phyloP scores from a whole-genome alignment of 2,888 invertebrate genomes.

The Eupithecia dodoneata region DNA sequence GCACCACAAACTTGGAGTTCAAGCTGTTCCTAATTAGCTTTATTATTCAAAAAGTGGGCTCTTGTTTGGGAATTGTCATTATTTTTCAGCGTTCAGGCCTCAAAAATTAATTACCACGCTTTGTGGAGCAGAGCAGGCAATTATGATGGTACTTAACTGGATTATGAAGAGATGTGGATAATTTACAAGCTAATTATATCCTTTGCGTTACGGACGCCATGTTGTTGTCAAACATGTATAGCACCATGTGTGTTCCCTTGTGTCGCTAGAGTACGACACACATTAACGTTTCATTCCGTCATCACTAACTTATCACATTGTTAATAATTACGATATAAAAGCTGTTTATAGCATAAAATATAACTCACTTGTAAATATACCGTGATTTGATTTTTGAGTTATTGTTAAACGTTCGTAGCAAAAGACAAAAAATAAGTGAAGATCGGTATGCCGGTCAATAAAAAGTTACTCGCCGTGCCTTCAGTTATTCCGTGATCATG shows the following conservation, averaged over 20 bases:
- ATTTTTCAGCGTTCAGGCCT: slow-evolving; percentile 42
- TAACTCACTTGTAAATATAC: too few relatives aligned
- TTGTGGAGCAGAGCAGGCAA: slow-evolving; percentile 8
- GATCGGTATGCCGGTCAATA: too few relatives aligned
- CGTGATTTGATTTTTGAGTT: too few relatives aligned
- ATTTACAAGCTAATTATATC: slow-evolving; percentile 6
- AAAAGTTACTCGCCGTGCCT: too few relatives aligned
- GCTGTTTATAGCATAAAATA: too few relatives aligned
- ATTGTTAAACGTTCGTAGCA: too few relatives aligned
- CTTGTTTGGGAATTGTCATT: slow-evolving; percentile 34
- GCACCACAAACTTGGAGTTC: slow-evolving; percentile 14
- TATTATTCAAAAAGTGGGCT: slow-evolving; percentile 33
- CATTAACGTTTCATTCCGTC: not conserved
- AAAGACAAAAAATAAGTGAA: too few relatives aligned
- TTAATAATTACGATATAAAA: too few relatives aligned
- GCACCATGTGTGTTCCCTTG: not conserved
- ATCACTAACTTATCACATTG: too few relatives aligned
- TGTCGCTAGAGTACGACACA: not conserved
- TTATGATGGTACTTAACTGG: slow-evolving; percentile 6
- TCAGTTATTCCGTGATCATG: too few relatives aligned
- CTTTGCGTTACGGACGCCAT: not conserved
- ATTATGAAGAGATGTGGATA: slow-evolving; percentile 10
- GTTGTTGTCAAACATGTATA: not conserved
- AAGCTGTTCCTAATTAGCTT: slow-evolving; percentile 26
- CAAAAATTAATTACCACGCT: slow-evolving; percentile 21